Conservation (phyloP, 1,140 invertebrate species). For the Drosophila orena region DNA sequence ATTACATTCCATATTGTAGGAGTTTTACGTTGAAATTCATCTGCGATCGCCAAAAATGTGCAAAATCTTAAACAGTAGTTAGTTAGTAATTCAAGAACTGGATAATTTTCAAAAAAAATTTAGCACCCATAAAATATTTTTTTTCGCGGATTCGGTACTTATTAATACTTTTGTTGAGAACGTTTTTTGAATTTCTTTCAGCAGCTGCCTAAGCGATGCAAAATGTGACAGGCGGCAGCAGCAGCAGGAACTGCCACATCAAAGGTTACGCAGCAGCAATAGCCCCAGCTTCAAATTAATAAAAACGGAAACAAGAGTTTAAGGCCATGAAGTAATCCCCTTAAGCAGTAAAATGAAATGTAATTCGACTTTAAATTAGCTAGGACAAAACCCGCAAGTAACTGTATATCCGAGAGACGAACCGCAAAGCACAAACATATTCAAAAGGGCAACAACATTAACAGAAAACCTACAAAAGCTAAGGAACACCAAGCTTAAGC, state of each 20-base stretch:
- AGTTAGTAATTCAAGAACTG: neutral
- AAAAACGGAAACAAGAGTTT: neutral
- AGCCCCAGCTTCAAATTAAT: neutral
- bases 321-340: too few relatives aligned
- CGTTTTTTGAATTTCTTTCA: conserved; percentile 30
- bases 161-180: neutral
- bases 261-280: neutral
- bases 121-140: neutral
- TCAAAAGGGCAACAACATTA: conserved; percentile 5
- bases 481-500: neutral
- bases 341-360: too few relatives aligned
- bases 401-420: neutral
- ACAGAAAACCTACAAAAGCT: neutral
- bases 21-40: too few relatives aligned
- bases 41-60: too few relatives aligned
- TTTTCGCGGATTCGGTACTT: too few relatives aligned
- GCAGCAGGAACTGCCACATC: conserved; percentile 14
- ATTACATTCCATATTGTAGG: too few relatives aligned
- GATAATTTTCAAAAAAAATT: neutral
- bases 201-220: conserved; percentile 58
- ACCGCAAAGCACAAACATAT: conserved; percentile 2
- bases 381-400: neutral
- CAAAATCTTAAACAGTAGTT: too few relatives aligned
- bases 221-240: conserved; percentile 59
- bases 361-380: neutral